Percentiles rank a stretch among this genome's conserved stretches.
These are phyloP conservation scores for Melanerpes aurifrons DNA, from an alignment of 2,113 vertebrate genomes.

Conservation along the genomic window DNA sequence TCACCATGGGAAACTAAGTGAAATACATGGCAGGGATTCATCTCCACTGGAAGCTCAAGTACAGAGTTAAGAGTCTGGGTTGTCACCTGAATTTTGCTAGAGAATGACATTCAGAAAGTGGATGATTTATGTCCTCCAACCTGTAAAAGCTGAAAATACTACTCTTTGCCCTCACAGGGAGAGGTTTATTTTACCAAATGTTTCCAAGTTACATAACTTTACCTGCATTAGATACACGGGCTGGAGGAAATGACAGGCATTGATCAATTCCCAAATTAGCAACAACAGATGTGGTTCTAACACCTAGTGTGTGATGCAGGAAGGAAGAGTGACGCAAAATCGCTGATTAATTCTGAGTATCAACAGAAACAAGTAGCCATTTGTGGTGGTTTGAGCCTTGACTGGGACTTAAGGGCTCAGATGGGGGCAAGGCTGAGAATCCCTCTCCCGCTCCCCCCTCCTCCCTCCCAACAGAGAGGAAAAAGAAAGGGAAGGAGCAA, in stretches of 20 bases:
- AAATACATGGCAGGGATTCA: background rate
- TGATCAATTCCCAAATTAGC: background rate
- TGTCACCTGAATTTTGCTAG: background rate
- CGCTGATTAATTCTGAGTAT: background rate
- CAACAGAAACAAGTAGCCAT: background rate
- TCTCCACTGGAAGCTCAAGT: background rate
- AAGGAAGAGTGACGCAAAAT: background rate
- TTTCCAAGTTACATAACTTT: background rate
- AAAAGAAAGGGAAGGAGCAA: too few species aligned
- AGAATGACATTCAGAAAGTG: background rate
- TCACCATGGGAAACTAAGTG: background rate
- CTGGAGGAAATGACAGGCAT: background rate
- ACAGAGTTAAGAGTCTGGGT: background rate
- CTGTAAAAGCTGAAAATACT: background rate
- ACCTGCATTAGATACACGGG: background rate
- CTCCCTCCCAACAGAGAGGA: too few species aligned
- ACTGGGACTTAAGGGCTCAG: too few species aligned
- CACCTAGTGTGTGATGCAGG: background rate
- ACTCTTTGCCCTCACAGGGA: rapidly evolving
- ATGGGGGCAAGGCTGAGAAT: too few species aligned
- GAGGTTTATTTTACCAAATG: background rate
- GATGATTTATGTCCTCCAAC: background rate
- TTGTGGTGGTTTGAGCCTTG: too few species aligned
- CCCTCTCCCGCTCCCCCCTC: too few species aligned
- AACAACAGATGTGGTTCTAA: background rate